A percentile compares a stretch with the other conserved stretches of the same genome.
phyloP scores from a whole-genome alignment of 2,113 vertebrate species.

The Elanoides forficatus region DNA sequence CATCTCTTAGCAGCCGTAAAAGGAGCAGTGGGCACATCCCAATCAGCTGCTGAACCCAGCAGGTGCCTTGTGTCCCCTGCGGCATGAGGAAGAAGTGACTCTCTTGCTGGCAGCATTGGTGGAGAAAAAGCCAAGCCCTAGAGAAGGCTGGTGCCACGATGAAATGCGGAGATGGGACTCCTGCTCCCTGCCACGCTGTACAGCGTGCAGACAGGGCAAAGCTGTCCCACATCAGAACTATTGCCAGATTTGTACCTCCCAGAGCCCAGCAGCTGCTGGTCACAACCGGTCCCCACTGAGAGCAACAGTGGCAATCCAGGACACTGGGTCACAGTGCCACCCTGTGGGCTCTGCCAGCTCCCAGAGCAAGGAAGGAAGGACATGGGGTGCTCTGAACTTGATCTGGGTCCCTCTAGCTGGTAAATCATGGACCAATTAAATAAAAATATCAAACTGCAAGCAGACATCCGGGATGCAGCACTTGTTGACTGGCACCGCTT shows the following conservation, averaged over 20 bases:
- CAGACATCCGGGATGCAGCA: rapidly evolving
- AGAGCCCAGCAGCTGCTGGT: neutral
- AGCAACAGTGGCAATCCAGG: neutral
- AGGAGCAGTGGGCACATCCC: neutral
- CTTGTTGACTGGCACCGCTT: rapidly evolving
- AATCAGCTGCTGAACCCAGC: neutral
- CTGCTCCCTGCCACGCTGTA: neutral
- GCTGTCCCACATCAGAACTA: neutral
- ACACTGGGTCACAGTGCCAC: constrained; percentile 25
- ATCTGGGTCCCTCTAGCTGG: neutral
- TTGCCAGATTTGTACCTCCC: neutral
- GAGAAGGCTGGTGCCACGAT: neutral
- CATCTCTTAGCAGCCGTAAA: neutral
- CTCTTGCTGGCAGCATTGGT: neutral
- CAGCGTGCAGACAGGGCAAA: neutral
- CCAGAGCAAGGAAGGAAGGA: neutral
- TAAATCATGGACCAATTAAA: neutral
- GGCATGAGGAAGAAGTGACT: neutral
- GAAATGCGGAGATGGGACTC: rapidly evolving
- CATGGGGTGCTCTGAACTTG: neutral
- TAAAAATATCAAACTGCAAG: neutral
- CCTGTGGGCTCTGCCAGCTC: constrained; percentile 31
- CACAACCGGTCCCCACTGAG: neutral
- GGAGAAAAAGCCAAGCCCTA: neutral
- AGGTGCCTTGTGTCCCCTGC: neutral